A percentile compares a stretch with the other conserved stretches of the same genome.
Evolutionary conservation across 1,140 invertebrate genomes (phyloP).

Genomic region (Euwallacea fornicatus): DNA sequence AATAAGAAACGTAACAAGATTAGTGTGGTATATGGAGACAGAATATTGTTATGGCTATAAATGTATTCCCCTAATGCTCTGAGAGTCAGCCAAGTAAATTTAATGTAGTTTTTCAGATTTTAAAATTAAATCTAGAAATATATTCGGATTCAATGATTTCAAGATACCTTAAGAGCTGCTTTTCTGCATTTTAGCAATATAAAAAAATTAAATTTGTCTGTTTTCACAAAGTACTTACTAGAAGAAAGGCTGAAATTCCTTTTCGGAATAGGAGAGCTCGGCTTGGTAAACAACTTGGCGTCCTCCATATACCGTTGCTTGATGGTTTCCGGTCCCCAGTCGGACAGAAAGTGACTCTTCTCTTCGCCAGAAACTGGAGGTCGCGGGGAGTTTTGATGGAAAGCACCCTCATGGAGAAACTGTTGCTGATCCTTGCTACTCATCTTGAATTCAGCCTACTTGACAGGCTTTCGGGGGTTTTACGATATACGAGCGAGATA

Average conservation of each 20-base stretch:
- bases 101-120: no score
- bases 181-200: constrained; percentile 9
- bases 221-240: constrained; percentile 30
- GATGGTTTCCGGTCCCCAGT: constrained; percentile 38
- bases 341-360: constrained; percentile 44
- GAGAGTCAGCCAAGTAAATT: no score
- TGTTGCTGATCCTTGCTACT: constrained; percentile 43
- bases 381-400: constrained; percentile 49
- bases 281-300: constrained; percentile 37
- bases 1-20: no score
- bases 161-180: not conserved
- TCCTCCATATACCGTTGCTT: constrained; percentile 36
- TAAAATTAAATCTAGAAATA: no score
- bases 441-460: constrained; percentile 43
- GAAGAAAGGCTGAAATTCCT: constrained; percentile 33
- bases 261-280: constrained; percentile 43
- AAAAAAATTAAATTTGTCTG: not conserved
- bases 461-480: constrained; percentile 11
- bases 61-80: no score
- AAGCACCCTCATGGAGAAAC: constrained; percentile 44
- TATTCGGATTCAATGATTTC: no score
- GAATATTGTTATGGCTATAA: no score
- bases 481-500: not conserved
- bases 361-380: constrained; percentile 53
- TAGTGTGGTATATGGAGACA: no score